Percentiles rank a stretch among this genome's conserved stretches.
These are phyloP conservation scores for Erpornis zantholeuca DNA, from an alignment of 2,113 vertebrate genomes.

Conservation along the genomic window DNA sequence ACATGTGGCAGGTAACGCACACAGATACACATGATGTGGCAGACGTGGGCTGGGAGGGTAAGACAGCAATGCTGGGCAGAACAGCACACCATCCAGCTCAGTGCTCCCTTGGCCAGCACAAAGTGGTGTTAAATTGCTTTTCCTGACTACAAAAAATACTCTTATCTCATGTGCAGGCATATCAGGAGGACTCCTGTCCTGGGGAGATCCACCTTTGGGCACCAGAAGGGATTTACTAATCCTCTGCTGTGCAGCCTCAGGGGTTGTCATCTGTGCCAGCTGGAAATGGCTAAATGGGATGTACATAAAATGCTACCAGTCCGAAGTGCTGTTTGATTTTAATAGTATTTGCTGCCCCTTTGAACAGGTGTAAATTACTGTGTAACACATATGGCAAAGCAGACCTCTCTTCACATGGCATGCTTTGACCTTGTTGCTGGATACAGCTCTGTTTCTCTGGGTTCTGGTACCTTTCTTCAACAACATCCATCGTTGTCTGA, in stretches of 20 bases:
- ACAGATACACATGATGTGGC: rapidly evolving
- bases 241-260: background rate
- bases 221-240: background rate
- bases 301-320: background rate
- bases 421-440: background rate
- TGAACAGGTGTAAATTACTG: background rate
- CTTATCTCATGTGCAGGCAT: rapidly evolving
- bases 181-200: background rate
- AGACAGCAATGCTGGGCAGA: background rate
- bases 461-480: background rate
- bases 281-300: background rate
- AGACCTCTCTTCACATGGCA: background rate
- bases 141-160: background rate
- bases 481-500: background rate
- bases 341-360: background rate
- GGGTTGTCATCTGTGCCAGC: background rate
- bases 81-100: background rate
- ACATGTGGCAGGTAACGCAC: background rate
- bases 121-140: background rate
- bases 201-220: background rate
- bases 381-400: background rate
- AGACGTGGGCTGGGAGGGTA: background rate
- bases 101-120: background rate
- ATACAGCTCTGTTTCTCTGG: background rate
- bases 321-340: background rate